Evolutionary conservation across 1,140 invertebrate genomes (phyloP), one percentile per base, ranked within the genome.

Genomic region (Drosophila quadrilineata): DNA sequence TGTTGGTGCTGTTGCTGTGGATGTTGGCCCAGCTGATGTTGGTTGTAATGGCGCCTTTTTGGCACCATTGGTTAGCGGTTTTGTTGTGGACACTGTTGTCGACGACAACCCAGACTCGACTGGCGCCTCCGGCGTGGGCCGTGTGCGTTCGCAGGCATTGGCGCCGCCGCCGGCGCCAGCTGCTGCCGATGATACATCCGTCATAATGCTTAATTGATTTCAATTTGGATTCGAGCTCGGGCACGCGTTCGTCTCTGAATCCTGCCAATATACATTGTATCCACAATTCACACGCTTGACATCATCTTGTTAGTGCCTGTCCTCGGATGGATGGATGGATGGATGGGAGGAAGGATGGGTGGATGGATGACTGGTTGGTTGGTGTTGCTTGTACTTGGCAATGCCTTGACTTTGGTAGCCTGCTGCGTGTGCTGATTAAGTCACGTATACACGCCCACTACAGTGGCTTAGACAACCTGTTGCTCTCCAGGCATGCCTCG

Each of bases 171-270:
- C 31, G 67, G 59, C 50, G 57, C 72, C 66, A 33, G 66, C 68
- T 14, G 53, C 49, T 73, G 75, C 50, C 48, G 70, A 24, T 50
- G 80, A 87, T 64, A 88, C 76, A 74, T 88, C 87, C 60, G 86
- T 88, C 87, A 88, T 88, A 46, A 45, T 79, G 33, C 24, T 71
- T 43, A 60, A 6, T 43, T 21, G 10, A 36, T 35, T 50, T 52
- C 29, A 2, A 21, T 16, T 19, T 17, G 35, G 35, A 21, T n/a
- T 28, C 22, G 45, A n/a, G 12, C 10, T 17, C 8, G 6, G 16
- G 48, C 21, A n/a, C 6, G 17, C 5, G 10, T 40, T 10, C 19
- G 19, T 21, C 14, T 24, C 3, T 6, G 36, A n/a, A 29, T 46
- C 50, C 33, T 65, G 54, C 56, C 70, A 74, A 68, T 54, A 85